Evolutionary conservation across 2,113 vertebrate genomes (phyloP).

Genomic region (Herpetotheres cachinnans): DNA sequence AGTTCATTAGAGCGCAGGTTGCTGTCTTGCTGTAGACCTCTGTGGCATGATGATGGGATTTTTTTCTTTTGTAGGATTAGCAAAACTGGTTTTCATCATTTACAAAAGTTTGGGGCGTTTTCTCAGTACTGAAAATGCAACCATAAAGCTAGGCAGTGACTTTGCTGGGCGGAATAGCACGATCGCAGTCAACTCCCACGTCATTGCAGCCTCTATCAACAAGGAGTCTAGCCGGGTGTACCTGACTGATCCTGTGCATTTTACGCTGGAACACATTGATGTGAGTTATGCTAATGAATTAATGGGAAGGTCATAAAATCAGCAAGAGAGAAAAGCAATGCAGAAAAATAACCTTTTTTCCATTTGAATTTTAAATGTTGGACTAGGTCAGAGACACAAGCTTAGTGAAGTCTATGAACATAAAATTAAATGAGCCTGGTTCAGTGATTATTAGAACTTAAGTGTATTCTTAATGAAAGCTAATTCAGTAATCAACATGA

Average conservation of each 20-base stretch:
- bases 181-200: conserved; percentile 92
- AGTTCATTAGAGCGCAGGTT: neutral
- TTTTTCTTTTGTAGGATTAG: conserved; percentile 79
- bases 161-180: conserved; percentile 86
- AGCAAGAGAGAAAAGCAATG: conserved; percentile 65
- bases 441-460: conserved; percentile 90
- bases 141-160: conserved; percentile 89
- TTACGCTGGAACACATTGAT: conserved; percentile 94
- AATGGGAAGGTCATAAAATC: conserved; percentile 73
- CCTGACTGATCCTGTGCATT: conserved; percentile 95
- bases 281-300: conserved; percentile 83
- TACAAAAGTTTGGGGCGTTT: conserved; percentile 97
- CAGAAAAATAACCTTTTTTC: conserved; percentile 55
- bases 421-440: conserved; percentile 95
- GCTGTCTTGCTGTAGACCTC: neutral
- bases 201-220: conserved; percentile 97
- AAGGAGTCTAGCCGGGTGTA: conserved; percentile 98
- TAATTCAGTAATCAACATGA: conserved; percentile 97
- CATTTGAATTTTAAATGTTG: conserved; percentile 88
- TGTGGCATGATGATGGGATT: neutral
- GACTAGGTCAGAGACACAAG: conserved; percentile 82
- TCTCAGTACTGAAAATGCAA: conserved; percentile 94
- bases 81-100: conserved; percentile 97
- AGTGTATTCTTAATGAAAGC: conserved; percentile 99
- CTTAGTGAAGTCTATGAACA: conserved; percentile 93